Conservation (phyloP, 2,888 invertebrate genomes). For the Euplexia lucipara region DNA sequence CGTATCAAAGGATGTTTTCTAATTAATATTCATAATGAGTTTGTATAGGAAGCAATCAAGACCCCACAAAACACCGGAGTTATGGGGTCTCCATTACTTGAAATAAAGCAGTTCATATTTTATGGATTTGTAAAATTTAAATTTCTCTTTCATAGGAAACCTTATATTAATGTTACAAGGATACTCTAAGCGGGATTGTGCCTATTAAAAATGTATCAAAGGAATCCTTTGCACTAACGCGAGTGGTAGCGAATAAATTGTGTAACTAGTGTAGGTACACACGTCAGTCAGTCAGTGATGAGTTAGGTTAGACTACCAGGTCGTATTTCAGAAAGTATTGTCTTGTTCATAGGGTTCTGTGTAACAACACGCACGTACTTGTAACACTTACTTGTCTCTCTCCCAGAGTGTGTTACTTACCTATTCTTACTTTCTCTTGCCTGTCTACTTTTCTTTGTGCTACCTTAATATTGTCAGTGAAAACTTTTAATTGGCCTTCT, state of each 20-base stretch:
- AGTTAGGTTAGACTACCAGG: background rate
- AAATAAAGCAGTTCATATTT: conserved; percentile 61
- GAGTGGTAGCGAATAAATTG: conserved; percentile 12
- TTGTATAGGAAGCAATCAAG: conserved; percentile 47
- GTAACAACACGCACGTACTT: no score
- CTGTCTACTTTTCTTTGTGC: no score
- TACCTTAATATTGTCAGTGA: no score
- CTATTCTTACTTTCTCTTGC: no score
- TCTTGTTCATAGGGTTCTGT: no score
- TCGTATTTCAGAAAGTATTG: background rate
- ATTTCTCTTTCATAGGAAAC: conserved; percentile 62
- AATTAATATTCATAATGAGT: conserved; percentile 62
- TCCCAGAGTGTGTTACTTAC: no score
- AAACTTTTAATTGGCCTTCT: no score
- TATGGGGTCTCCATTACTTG: conserved; percentile 52
- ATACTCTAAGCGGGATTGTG: conserved; percentile 43
- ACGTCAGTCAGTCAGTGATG: conserved; percentile 5
- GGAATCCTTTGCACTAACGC: conserved; percentile 25
- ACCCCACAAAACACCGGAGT: conserved; percentile 16
- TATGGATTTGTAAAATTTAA: conserved; percentile 64
- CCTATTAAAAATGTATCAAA: conserved; percentile 63
- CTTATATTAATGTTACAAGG: conserved; percentile 65
- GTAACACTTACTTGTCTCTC: background rate
- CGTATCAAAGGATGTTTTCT: conserved; percentile 50
- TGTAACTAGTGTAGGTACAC: conserved; percentile 11